Percentiles rank a stretch among this genome's conserved stretches.
Conservation (phyloP, 37 sponge, comb jelly and placozoan species). For the Oscarella lobularis region DNA sequence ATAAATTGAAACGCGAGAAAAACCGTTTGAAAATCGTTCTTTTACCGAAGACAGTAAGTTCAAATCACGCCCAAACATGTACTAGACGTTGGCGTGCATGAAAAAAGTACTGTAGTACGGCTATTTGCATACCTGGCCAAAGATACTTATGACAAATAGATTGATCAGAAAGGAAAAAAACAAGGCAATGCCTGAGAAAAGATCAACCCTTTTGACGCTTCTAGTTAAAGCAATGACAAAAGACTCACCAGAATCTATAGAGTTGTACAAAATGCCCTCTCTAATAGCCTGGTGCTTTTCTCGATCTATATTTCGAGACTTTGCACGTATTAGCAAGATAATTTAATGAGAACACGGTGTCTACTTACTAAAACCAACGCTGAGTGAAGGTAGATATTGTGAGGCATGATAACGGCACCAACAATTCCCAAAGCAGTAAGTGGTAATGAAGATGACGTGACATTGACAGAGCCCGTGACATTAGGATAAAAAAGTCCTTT, state of each 20-base stretch:
- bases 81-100: too few species aligned
- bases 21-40: too few species aligned
- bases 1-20: too few species aligned
- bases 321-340: neutral
- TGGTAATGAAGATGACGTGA: too few species aligned
- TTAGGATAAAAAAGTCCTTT: constrained; percentile 51
- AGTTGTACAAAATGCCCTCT: constrained; percentile 69
- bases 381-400: constrained; percentile 41
- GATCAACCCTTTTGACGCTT: constrained; percentile 29
- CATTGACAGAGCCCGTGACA: too few species aligned
- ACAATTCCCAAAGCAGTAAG: constrained; percentile 40
- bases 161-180: constrained; percentile 22
- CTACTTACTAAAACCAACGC: constrained; percentile 36
- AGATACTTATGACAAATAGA: constrained; percentile 27
- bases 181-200: constrained; percentile 14
- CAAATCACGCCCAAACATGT: too few species aligned
- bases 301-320: constrained; percentile 44
- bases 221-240: neutral
- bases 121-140: constrained; percentile 23
- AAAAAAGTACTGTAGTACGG: neutral
- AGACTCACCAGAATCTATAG: constrained; percentile 62
- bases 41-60: too few species aligned
- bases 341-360: constrained; percentile 2
- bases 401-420: constrained; percentile 41
- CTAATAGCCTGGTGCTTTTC: constrained; percentile 29